Evolutionary conservation across 2,797 vertebrate genomes (phyloP), one percentile per base, ranked within the genome.

Genomic region (Melanotaenia maccullochi): DNA sequence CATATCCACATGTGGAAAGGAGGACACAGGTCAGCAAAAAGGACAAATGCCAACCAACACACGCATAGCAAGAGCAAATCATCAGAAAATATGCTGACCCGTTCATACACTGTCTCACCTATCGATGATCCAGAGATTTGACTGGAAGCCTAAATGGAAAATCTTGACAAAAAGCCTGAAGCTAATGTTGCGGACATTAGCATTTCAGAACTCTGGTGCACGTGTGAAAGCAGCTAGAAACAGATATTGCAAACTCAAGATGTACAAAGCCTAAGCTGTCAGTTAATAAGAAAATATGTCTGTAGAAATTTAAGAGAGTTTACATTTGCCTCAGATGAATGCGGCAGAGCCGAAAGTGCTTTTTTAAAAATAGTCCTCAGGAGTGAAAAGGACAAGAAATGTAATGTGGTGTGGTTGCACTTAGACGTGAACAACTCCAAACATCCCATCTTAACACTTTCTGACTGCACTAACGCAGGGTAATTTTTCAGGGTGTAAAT

Each of bases 401-500:
- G 1, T 36, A 64, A 69, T 1, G 12, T 71, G 57, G 68, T 1
- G 12, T 71, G 57, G 68, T 65, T 75, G 42, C 52, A 78, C 76
- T 18, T 36, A 24, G 25, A 73, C 24, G 65, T 20, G 44, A 60
- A 67, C 49, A 20, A 4, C 49, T 52, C 44, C 4, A 25, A 65
- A 64, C 73, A 64, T 5, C 1, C 5, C 0, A 20, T 71, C 59
- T 16, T 22, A 22, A 71, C 25, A 25, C 51, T 28, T 42, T 44
- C 28, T 28, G 59, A 35, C 22, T 8, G 60, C 40, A 3, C 65
- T 14, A 60, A 55, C 68, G 57, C 47, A 0, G 12, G 58, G 52
- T 51, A 3, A 70, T 65, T 58, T 79, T 54, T 68, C 42, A 47
- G 67, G 64, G 59, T 70, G 75, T 25, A 76, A 79, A 78, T 33